Evolutionary conservation across 2,797 vertebrate species (phyloP), one percentile per base, ranked within the genome.

Genomic region (Mus spretus): DNA sequence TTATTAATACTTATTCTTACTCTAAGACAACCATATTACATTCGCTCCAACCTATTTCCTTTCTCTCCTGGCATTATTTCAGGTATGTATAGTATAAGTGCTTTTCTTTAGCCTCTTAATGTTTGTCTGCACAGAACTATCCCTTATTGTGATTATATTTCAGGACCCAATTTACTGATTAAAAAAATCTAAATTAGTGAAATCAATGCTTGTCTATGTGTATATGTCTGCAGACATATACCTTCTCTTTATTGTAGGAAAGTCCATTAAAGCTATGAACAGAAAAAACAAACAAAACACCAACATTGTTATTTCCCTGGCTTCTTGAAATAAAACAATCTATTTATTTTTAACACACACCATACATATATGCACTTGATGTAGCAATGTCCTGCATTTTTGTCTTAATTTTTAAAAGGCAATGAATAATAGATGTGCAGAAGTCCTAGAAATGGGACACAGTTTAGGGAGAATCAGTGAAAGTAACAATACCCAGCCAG

Each of bases 341-440:
- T 82, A 5, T 55, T 86, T 92, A 3, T 88, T 72, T 37, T 72
- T 72, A 72, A 72, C 67, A 72, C 17, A 37, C 17, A 70, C 67
- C 67, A 19, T 55, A 55, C 13, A 55, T 17, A 55, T 55, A 55
- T 12, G 61, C 9, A 70, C 70, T 20, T 96, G 87, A 94, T 96
- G 96, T 96, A 88, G 20, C 88, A 91, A 83, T 94, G 93, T 84
- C 31, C 44, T 95, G 6, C 31, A 92, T 50, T 70, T 72, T 50
- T 93, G 84, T 89, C 95, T 97, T 97, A 90, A 89, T 70, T 96
- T 97, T 53, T 89, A 92, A 96, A 94, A 84, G 50, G 14, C 77
- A 80, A 63, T 78, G 77, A 95, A 84, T n/a, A 96, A 70, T 65
- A 88, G 55, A 72, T 91, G 74, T 90, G 53, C 82, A 96, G 55